Base-by-base conservation (phyloP, 2,888 invertebrate species). In the Xestia xanthographa region DNA sequence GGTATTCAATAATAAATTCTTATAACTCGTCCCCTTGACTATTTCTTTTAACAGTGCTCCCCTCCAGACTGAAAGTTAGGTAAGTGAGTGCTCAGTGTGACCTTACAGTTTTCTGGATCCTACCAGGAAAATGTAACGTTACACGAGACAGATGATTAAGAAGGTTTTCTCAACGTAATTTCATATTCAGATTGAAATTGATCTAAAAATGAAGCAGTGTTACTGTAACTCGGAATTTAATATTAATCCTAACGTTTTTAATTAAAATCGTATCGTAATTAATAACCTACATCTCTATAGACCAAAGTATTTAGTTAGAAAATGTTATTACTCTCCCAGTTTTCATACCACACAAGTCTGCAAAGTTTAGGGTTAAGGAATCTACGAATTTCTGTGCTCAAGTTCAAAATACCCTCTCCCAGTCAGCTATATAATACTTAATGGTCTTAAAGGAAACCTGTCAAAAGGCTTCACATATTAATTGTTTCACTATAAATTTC, bases 301-400 rank as follows among this genome's bases (percentile, higher is more conserved):
- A 20, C 22, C 29, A 26, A 66, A 66, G 22, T 29, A 45, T 43
- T 75, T 48, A 20, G 38, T 38, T 0, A 29, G n/a, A 67, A 67
- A 68, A 63, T 14, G 22, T 53, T n/a, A 70, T 41, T 45, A 71
- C n/a, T 60, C 41, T 43, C 20, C 34, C 26, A 22, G 75, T 34
- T 34, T 26, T 43, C 17, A 14, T 26, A 50, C 29, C 45, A 34
- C 8, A 58, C 38, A 4, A 67, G 77, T 75, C 58, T 66, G 58
- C 45, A 53, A 82, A 75, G 60, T 82, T 78, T 67, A 6, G 20
- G 75, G 63, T 67, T 53, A 26, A 69, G 63, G 43, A 56, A 66
- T 43, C 20, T 38, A 20, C 12, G 22, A 69, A 53, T 68, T 38
- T 20, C 14, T 48, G 20, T 63, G 45, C n/a, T 4, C 1, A 1